Percentiles rank a stretch among this genome's conserved stretches.
phyloP scores from a whole-genome alignment of 2,797 vertebrate genomes.

The Oreochromis mossambicus region DNA sequence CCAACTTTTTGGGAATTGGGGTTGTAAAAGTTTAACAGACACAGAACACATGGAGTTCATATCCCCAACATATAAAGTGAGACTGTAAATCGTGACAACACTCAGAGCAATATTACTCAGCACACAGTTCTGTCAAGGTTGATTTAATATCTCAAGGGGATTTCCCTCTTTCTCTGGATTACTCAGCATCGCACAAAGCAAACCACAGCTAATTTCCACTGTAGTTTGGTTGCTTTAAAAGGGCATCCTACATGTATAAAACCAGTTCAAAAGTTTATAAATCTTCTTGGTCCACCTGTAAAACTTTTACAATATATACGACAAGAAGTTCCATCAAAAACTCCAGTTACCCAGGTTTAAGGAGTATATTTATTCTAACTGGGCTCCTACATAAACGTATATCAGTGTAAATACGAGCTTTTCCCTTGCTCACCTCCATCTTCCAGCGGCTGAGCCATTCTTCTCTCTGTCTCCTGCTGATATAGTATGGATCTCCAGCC shows the following conservation, averaged over 20 bases:
- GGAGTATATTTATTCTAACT: background rate
- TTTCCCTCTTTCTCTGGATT: background rate
- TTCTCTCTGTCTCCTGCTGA: slow-evolving; percentile 92
- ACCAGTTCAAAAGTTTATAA: background rate
- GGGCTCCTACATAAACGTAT: background rate
- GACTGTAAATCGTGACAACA: background rate
- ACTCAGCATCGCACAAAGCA: background rate
- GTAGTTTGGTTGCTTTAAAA: background rate
- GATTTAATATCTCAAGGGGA: background rate
- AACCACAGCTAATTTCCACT: background rate
- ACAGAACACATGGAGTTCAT: background rate
- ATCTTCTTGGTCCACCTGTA: background rate
- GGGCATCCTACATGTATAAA: background rate
- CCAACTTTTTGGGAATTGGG: background rate
- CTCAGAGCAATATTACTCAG: background rate
- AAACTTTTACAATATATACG: background rate
- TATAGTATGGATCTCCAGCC: slow-evolving; percentile 93
- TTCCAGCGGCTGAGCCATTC: slow-evolving; percentile 93
- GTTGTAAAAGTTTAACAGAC: slow-evolving; percentile 19
- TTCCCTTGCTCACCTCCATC: slow-evolving; percentile 83
- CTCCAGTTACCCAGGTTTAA: background rate
- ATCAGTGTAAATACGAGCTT: slow-evolving; percentile 1
- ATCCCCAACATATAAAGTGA: background rate
- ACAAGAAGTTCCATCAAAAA: background rate
- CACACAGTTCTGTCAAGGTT: background rate